Conservation (phyloP, 2,113 vertebrate genomes). For the Pseudonaja textilis region DNA sequence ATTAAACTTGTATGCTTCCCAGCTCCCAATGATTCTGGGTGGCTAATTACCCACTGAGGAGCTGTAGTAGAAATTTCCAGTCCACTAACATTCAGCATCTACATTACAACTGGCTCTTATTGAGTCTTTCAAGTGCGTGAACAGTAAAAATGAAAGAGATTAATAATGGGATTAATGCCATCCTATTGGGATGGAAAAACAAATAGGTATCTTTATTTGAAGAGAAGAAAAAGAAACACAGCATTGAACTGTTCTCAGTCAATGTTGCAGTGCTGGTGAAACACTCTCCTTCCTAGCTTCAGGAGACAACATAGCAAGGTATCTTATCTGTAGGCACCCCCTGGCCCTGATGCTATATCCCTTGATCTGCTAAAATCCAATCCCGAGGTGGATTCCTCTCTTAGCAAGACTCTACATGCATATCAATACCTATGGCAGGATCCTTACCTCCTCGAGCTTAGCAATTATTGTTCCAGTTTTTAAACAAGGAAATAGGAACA, state of each 20-base stretch:
- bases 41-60: not conserved
- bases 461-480: too few relatives aligned
- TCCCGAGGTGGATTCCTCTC: too few relatives aligned
- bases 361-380: too few relatives aligned
- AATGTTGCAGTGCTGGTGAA: not conserved
- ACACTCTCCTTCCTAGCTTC: not conserved
- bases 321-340: not conserved
- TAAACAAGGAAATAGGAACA: too few relatives aligned
- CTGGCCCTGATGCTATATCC: too few relatives aligned
- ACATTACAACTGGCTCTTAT: not conserved
- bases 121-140: not conserved
- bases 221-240: not conserved
- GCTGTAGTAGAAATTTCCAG: not conserved
- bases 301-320: not conserved
- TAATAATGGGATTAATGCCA: not conserved
- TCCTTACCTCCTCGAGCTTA: too few relatives aligned
- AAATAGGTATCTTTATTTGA: not conserved
- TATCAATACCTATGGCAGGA: too few relatives aligned
- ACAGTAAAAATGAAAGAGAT: not conserved
- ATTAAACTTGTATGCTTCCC: not conserved
- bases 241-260: not conserved
- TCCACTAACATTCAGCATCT: not conserved
- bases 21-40: not conserved
- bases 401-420: too few relatives aligned
- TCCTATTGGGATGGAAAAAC: not conserved